Conservation (phyloP, 1,140 invertebrate species). For the Stegodyphus mimosarum region DNA sequence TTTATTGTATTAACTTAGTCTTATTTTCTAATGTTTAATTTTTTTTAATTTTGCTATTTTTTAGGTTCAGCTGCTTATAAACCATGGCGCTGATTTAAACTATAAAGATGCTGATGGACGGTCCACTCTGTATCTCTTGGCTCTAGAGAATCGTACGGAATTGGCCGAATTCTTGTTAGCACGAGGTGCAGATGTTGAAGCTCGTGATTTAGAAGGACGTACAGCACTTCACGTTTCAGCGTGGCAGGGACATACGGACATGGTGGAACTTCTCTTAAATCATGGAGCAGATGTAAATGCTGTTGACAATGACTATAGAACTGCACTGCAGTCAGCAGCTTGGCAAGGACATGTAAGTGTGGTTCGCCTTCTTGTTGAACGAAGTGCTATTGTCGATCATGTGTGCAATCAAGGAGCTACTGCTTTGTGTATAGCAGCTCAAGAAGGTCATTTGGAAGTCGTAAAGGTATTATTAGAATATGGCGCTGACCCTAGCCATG, state of each 20-base stretch:
- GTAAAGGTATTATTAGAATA: constrained; percentile 86
- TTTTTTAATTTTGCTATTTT: neutral
- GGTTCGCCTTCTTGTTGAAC: constrained; percentile 82
- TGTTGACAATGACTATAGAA: constrained; percentile 88
- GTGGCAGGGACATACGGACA: constrained; percentile 92
- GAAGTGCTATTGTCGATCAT: constrained; percentile 84
- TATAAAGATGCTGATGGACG: constrained; percentile 91
- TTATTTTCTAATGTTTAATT: neutral
- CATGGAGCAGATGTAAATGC: constrained; percentile 86
- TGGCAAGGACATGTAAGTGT: constrained; percentile 92
- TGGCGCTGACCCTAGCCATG: constrained; percentile 91
- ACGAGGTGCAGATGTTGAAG: constrained; percentile 84
- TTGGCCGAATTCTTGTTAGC: constrained; percentile 86
- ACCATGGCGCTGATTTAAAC: constrained; percentile 86
- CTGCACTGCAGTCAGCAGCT: constrained; percentile 91
- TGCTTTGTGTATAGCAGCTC: constrained; percentile 78
- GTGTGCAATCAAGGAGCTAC: constrained; percentile 92
- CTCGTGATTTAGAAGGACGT: constrained; percentile 88
- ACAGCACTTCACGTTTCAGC: constrained; percentile 92
- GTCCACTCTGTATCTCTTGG: constrained; percentile 90
- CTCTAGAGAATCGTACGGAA: constrained; percentile 87
- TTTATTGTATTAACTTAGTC: neutral
- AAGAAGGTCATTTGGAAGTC: constrained; percentile 90
- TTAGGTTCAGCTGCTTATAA: constrained; percentile 73
- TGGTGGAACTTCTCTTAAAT: constrained; percentile 85